Evolutionary conservation across 2,888 invertebrate genomes (phyloP).

Genomic region (Hololepta plana): DNA sequence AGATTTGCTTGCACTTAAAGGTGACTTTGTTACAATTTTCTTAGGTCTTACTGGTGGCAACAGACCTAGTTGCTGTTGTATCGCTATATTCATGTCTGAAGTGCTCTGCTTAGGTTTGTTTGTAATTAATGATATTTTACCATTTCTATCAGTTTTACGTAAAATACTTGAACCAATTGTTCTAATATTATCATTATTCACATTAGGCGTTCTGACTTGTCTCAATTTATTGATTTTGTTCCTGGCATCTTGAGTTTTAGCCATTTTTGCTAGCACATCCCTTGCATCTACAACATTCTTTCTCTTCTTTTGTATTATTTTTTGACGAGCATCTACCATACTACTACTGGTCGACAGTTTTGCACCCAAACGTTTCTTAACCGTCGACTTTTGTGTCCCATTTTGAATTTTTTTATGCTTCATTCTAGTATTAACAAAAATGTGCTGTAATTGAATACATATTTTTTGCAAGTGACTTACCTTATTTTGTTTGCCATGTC

Average conservation of each 20-base stretch:
- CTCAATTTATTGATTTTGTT: constrained; percentile 48
- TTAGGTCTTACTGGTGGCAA: constrained; percentile 11
- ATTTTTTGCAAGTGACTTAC: no score
- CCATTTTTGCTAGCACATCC: constrained; percentile 59
- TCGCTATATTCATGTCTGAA: constrained; percentile 20
- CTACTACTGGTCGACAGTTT: constrained; percentile 5
- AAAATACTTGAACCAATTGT: constrained; percentile 28
- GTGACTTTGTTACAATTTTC: constrained; percentile 9
- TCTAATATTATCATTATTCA: constrained; percentile 20
- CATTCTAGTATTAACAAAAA: no score
- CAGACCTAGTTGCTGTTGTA: constrained; percentile 24
- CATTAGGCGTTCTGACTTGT: constrained; percentile 26
- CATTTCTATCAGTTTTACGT: constrained; percentile 32
- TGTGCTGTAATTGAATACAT: no score
- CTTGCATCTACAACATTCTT: constrained; percentile 61
- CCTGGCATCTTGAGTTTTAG: constrained; percentile 57
- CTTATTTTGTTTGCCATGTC: no score
- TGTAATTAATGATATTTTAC: constrained; percentile 31
- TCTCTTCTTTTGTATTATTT: constrained; percentile 62
- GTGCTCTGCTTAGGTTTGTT: constrained; percentile 23
- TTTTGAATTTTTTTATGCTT: no score
- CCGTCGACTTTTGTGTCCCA: no score
- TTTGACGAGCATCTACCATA: constrained; percentile 51
- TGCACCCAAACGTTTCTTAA: constrained; percentile 8
- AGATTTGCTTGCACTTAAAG: constrained; percentile 6